Evolutionary conservation across 2,113 vertebrate species (phyloP), one percentile per base, ranked within the genome.

Genomic region (Takifugu bimaculatus): DNA sequence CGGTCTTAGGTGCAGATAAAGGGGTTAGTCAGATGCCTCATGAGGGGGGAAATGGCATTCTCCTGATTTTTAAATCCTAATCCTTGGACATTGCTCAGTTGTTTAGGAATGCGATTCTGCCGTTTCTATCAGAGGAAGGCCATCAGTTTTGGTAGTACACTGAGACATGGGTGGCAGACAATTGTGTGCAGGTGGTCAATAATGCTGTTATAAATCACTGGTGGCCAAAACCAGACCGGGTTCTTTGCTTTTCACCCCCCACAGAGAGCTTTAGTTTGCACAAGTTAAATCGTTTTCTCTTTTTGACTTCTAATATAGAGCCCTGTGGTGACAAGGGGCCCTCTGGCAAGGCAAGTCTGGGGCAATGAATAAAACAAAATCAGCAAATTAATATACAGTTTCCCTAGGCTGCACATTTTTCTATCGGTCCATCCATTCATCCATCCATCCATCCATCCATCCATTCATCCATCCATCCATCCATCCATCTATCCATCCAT

Each of bases 141-240:
- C 72, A 74, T 79, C 79, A n/a, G 81, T 70, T 79, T 70, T 54
- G 54, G 70, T 74, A 53, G 56, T 72, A 57, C 45, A 11, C 70
- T 64, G 75, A 70, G 72, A 78, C 73, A 71, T 64, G 70, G 55
- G 68, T 80, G 68, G 62, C 75, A 81, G 74, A 77, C 66, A 68
- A 50, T 77, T 50, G 66, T 57, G 71, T 65, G 59, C 71, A 75
- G 54, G 55, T 63, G 69, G 55, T 75, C 67, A 58, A 55, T 75
- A 76, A 70, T 44, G 59, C 48, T 61, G 61, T 75, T 60, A 13
- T 3, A 12, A 69, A 58, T 77, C 73, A 82, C 74, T 64, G 50
- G 71, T 70, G 81, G 64, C 57, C 63, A 52, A 69, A 57, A 61
- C 51, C 26, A 52, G 32, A 51, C 10, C 57, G 67, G 52, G 53